A percentile compares a stretch with the other conserved stretches of the same genome.
These are phyloP conservation scores for Dendropsophus ebraccatus DNA, from an alignment of 2,113 vertebrate genomes.

Conservation along the genomic window DNA sequence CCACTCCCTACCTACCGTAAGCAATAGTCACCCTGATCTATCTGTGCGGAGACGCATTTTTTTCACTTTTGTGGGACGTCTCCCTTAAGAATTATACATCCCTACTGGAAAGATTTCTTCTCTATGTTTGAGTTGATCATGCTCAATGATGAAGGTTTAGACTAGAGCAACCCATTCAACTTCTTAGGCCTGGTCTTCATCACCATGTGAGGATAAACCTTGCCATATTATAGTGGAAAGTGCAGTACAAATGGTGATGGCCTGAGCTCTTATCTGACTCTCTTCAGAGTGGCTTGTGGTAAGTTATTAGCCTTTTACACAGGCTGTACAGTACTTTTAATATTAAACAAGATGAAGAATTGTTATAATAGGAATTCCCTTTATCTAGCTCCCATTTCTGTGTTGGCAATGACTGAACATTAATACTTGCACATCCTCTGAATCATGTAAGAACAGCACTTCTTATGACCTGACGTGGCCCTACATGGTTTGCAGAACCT, in stretches of 20 bases:
- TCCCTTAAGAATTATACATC: too few relatives aligned
- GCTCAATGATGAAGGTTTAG: too few relatives aligned
- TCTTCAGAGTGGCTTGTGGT: background rate
- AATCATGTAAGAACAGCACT: slow-evolving; percentile 28
- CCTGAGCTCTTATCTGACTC: background rate
- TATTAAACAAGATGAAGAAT: background rate
- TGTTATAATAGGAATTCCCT: background rate
- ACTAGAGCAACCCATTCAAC: background rate
- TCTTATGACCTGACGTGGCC: too few relatives aligned
- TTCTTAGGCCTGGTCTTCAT: background rate
- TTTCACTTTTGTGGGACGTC: too few relatives aligned
- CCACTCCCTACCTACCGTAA: too few relatives aligned
- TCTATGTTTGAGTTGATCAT: too few relatives aligned
- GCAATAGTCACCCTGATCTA: too few relatives aligned
- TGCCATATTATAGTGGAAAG: background rate
- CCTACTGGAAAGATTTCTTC: too few relatives aligned
- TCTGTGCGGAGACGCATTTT: too few relatives aligned
- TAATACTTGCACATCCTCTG: slow-evolving; percentile 24
- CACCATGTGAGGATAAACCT: background rate
- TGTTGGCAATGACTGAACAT: background rate
- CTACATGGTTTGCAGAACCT: too few relatives aligned
- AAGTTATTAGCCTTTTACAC: background rate
- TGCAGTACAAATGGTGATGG: background rate
- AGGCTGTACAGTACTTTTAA: background rate
- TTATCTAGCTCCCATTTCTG: background rate